A percentile compares a stretch with the other conserved stretches of the same genome.
These are phyloP conservation scores for Eriocheir sinensis DNA, from an alignment of 1,140 invertebrate species.

Conservation along the genomic window DNA sequence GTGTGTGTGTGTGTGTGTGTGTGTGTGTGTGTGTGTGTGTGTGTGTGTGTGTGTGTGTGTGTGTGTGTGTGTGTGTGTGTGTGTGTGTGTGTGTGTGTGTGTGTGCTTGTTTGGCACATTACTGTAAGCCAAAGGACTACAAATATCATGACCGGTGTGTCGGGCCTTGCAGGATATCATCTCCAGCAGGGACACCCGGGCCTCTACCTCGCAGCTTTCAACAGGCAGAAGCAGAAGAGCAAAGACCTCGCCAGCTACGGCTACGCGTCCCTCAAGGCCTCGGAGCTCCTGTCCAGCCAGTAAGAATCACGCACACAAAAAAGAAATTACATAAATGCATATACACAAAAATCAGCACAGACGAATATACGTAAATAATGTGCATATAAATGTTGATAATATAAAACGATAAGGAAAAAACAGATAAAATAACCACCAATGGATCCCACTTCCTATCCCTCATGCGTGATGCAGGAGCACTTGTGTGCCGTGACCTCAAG, in stretches of 20 bases:
- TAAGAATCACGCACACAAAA: constrained; percentile 73
- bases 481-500: neutral
- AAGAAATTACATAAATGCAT: neutral
- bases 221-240: constrained; percentile 86
- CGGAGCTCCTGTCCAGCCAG: constrained; percentile 80
- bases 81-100: constrained; percentile 1
- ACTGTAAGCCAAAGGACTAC: neutral
- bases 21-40: constrained; percentile 36
- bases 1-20: constrained; percentile 38
- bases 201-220: constrained; percentile 88
- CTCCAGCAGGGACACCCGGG: constrained; percentile 87
- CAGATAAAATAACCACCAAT: neutral
- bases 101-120: neutral
- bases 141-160: neutral
- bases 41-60: constrained; percentile 38
- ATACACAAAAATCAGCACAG: neutral
- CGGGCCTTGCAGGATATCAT: constrained; percentile 84
- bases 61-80: constrained; percentile 44
- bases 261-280: constrained; percentile 85
- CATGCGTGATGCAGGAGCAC: neutral
- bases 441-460: too few relatives aligned
- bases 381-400: too few relatives aligned
- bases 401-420: neutral
- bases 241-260: constrained; percentile 86
- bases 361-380: neutral